phyloP scores from a whole-genome alignment of 2,113 vertebrate genomes.

The Smithornis capensis region DNA sequence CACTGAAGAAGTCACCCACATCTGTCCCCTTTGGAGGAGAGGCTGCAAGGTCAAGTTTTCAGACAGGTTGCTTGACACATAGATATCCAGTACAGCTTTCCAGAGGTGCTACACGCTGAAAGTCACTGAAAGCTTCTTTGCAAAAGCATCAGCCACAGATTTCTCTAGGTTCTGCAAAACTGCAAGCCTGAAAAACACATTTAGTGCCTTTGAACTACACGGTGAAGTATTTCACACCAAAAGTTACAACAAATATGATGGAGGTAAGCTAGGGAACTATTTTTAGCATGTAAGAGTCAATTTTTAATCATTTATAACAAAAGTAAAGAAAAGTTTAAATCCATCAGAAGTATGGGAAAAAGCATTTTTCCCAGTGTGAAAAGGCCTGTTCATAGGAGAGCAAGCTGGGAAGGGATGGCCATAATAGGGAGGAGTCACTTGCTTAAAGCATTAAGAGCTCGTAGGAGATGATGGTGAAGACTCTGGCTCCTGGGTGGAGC shows the following conservation, averaged over 20 bases:
- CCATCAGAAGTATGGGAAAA: background rate
- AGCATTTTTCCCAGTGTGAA: background rate
- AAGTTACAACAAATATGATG: background rate
- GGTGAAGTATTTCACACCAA: background rate
- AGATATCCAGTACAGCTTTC: background rate
- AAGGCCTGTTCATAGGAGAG: background rate
- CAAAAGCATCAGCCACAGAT: background rate
- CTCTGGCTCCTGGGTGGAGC: background rate
- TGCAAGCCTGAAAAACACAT: background rate
- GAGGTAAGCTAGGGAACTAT: background rate
- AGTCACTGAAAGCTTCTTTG: background rate
- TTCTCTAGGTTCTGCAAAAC: background rate
- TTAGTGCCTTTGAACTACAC: background rate
- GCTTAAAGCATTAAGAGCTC: background rate
- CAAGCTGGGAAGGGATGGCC: background rate
- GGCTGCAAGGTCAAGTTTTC: background rate
- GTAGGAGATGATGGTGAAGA: background rate
- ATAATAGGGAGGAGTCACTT: background rate
- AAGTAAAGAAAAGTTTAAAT: background rate
- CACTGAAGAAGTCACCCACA: background rate
- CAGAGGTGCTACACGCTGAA: background rate
- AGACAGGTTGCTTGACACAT: fast-evolving
- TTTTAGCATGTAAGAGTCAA: background rate
- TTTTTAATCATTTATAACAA: background rate
- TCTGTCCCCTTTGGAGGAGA: background rate